These are phyloP conservation scores for Chrosomus eos DNA, from an alignment of 2,797 vertebrate species.

Conservation along the genomic window DNA sequence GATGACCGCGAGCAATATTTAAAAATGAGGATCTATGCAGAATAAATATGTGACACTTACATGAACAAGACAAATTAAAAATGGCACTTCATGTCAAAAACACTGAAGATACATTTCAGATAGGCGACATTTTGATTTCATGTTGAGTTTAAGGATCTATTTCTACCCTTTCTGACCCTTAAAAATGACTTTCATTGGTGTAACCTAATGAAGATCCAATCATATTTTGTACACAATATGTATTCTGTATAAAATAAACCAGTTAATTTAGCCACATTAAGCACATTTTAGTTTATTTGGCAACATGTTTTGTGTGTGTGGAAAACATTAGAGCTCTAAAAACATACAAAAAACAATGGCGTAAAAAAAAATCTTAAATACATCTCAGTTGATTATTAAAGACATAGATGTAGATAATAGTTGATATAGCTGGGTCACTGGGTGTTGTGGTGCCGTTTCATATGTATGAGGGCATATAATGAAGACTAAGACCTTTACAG, in stretches of 20 bases:
- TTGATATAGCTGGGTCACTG: neutral
- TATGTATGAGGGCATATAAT: slow-evolving; percentile 56
- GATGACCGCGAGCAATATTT: neutral
- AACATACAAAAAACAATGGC: neutral
- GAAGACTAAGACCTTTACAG: slow-evolving; percentile 64
- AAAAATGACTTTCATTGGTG: neutral
- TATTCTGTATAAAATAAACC: neutral
- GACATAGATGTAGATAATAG: neutral
- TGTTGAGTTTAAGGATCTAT: neutral
- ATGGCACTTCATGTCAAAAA: neutral
- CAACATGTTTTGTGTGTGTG: neutral
- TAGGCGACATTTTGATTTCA: neutral
- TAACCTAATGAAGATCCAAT: neutral
- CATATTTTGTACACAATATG: neutral
- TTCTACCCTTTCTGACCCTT: neutral
- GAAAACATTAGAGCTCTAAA: neutral
- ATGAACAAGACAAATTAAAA: neutral
- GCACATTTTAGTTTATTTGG: neutral
- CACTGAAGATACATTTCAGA: neutral
- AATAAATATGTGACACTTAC: neutral
- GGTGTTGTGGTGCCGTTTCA: slow-evolving; percentile 59
- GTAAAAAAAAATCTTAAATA: neutral
- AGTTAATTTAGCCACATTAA: neutral
- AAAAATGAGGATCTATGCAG: neutral
- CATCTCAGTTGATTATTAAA: neutral